Evolutionary conservation across 2,797 vertebrate species (phyloP), one percentile per base, ranked within the genome.

Genomic region (Anguilla obscura): DNA sequence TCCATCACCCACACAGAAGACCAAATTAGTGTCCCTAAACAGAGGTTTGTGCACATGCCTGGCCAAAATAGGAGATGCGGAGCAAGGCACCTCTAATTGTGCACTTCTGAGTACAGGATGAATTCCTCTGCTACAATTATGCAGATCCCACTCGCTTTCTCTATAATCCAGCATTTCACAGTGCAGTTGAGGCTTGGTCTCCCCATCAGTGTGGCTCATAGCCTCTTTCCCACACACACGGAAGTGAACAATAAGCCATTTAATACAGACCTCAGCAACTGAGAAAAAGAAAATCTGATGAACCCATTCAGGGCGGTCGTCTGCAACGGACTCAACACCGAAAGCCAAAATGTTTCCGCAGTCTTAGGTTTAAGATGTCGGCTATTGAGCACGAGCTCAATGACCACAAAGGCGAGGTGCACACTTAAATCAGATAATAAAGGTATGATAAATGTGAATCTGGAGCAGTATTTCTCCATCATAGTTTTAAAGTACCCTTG

Each of bases 81-180:
- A 36, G 90, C 93, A 91, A 94, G 92, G 92, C 76, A 91, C 88
- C 76, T 84, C 87, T 86, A 88, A 89, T 92, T 91, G 86, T 92
- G 80, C 69, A 56, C 54, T 84, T 91, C 71, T 84, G 85, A 85
- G 18, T 86, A 89, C 87, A 36, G n/a, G n/a, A 48, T 88, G 85
- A 88, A 90, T 92, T 90, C 50, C 87, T 86, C 54, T 63, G 40
- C 48, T 45, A 86, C 83, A 88, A 87, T 92, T 91, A 90, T 89
- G 86, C 84, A 87, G 80, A 86, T 84, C 89, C 86, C 80, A 50
- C 84, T 84, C 69, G 58, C 80, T 85, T 33, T 48, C 40, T 14
- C 30, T 66, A 36, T 48, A 66, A 84, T 63, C 40, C 69, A 40
- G 45, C 88, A 89, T 84, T 88, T 89, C 69, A 54, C 80, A 88